Evolutionary conservation across 2,113 vertebrate species (phyloP), one percentile per base, ranked within the genome.

Genomic region (Pygoscelis antarcticus): DNA sequence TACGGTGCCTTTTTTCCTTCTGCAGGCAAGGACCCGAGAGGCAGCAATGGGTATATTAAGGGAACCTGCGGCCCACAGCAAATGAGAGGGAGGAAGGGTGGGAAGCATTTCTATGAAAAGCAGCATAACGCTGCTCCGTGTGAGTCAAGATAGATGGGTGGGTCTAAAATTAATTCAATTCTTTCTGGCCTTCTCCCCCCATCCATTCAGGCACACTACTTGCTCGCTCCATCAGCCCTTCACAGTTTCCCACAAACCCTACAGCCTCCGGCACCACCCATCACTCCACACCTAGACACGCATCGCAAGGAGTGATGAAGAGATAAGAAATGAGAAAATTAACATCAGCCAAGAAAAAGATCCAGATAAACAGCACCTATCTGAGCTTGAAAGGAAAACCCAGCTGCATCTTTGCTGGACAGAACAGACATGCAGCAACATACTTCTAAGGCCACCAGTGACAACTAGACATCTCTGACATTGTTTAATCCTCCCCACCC

Each of bases 401-500:
- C 62, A 90, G 77, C 72, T 87, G 61, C 1, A 1, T 13, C 10
- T 2, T 64, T 64, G 16, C 61, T 44, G 80, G 61, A 92, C 82
- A 64, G 32, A 46, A 93, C 29, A 94, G 36, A 81, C 76, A 27
- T 10, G 72, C 62, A 88, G 68, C 55, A 90, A 89, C 90, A 87
- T 75, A 87, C 38, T 92, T 86, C 47, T 68, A 83, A 83, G 79
- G 86, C 76, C 92, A 93, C 40, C 30, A 82, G 65, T 23, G 74
- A 94, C 83, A 93, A 86, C 15, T 16, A 96, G 81, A 79, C 86
- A 91, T 89, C 49, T 64, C 92, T 64, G 83, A 95, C 57, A 83
- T 82, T 49, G 61, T 68, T 71, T 91, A 96, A 95, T 96, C 83
- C 83, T 93, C 46, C 87, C 86, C 89, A 94, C 90, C 92, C 94